Percentiles rank a stretch among this genome's conserved stretches.
phyloP scores from a whole-genome alignment of 2,888 invertebrate genomes.

The Aleiodes testaceus region DNA sequence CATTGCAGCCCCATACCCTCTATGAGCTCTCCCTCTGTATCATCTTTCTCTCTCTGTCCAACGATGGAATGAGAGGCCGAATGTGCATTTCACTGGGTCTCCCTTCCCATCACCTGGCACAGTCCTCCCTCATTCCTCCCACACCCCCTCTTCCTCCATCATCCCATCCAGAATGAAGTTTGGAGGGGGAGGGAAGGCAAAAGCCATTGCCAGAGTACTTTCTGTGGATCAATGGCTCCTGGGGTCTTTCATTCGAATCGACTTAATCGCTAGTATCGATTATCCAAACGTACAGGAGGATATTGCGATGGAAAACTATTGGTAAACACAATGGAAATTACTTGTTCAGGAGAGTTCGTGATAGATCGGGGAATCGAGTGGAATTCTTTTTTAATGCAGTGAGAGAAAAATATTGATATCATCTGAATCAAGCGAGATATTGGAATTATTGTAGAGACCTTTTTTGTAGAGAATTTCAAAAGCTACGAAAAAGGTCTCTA shows the following conservation, averaged over 20 bases:
- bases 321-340: constrained; percentile 7
- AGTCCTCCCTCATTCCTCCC: constrained; percentile 22
- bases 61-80: constrained; percentile 35
- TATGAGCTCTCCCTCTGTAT: constrained; percentile 47
- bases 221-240: constrained; percentile 39
- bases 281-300: constrained; percentile 18
- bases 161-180: constrained; percentile 41
- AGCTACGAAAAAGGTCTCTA: too few species aligned
- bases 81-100: constrained; percentile 47
- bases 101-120: constrained; percentile 13
- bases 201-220: constrained; percentile 38
- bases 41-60: constrained; percentile 30
- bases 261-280: constrained; percentile 41
- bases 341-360: constrained; percentile 8
- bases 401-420: too few species aligned
- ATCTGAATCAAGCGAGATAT: too few species aligned
- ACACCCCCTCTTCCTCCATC: constrained; percentile 3
- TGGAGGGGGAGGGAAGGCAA: constrained; percentile 6
- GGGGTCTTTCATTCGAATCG: constrained; percentile 25
- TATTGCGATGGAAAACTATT: not conserved
- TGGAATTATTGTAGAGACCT: too few species aligned
- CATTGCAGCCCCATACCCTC: constrained; percentile 64
- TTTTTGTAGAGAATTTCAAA: too few species aligned
- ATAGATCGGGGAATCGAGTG: constrained; percentile 7
- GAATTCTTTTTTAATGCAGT: too few species aligned